Percentiles rank a stretch among this genome's conserved stretches.
Evolutionary conservation across 2,888 invertebrate genomes (phyloP).

Genomic region (Tenthredo livida): DNA sequence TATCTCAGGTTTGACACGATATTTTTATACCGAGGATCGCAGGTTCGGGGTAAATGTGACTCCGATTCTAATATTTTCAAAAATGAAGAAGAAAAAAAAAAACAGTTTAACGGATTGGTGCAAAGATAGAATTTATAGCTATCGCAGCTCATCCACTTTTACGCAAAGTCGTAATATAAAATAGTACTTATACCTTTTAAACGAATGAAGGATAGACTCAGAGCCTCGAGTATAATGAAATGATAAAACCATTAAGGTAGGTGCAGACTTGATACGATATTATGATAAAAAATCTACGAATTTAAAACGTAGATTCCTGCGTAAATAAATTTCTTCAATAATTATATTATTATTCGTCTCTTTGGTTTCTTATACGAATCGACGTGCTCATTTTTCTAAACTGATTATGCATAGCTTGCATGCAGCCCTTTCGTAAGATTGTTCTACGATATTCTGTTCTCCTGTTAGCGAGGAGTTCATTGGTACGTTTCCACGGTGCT

Average conservation of each 20-base stretch:
- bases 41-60: background rate
- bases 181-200: background rate
- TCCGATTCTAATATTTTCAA: background rate
- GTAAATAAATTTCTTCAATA: too few relatives aligned
- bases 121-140: background rate
- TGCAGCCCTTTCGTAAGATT: slow-evolving; percentile 46
- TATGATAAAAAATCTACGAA: background rate
- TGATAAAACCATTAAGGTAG: too few relatives aligned
- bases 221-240: too few relatives aligned
- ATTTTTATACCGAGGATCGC: background rate
- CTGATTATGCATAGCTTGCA: background rate
- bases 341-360: too few relatives aligned
- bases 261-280: background rate
- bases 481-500: slow-evolving; percentile 73
- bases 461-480: slow-evolving; percentile 72
- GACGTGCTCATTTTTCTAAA: background rate
- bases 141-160: background rate
- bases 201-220: background rate
- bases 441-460: slow-evolving; percentile 62
- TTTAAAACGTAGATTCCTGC: background rate
- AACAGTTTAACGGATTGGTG: background rate
- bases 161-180: background rate
- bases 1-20: background rate
- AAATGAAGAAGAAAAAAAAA: background rate
- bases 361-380: too few relatives aligned